Conservation (phyloP, 2,797 vertebrate species). For the Xyrichtys novacula region DNA sequence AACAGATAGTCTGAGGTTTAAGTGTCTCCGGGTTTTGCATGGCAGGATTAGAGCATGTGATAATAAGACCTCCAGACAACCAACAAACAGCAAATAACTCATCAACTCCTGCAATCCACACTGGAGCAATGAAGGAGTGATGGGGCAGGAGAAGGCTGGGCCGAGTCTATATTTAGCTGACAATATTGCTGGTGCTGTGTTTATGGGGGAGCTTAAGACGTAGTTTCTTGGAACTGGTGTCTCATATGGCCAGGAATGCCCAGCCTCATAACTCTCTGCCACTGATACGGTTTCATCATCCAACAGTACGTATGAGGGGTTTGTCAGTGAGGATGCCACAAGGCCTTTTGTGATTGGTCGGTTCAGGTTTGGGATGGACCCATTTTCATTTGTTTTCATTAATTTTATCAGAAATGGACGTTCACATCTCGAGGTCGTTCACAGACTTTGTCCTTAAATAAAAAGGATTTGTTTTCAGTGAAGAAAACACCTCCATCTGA, state of each 20-base stretch:
- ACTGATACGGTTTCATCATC: slow-evolving; percentile 91
- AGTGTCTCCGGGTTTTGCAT: slow-evolving; percentile 16
- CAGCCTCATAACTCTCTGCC: slow-evolving; percentile 90
- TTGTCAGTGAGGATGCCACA: slow-evolving; percentile 82
- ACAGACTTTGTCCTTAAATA: neutral
- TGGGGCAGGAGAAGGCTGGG: slow-evolving; percentile 48
- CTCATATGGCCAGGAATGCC: slow-evolving; percentile 92
- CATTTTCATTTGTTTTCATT: neutral
- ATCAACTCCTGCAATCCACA: slow-evolving; percentile 66
- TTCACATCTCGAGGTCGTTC: neutral
- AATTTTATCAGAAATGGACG: neutral
- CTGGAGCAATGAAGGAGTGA: slow-evolving; percentile 31
- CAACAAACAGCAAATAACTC: slow-evolving; percentile 46
- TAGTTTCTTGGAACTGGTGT: slow-evolving; percentile 88
- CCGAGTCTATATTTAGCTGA: slow-evolving; percentile 91
- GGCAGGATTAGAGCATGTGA: slow-evolving; percentile 10
- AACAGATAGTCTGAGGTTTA: neutral
- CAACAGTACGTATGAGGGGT: slow-evolving; percentile 81
- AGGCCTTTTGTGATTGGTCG: slow-evolving; percentile 46
- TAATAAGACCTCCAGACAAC: slow-evolving; percentile 46
- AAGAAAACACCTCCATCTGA: no score
- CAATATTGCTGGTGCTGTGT: slow-evolving; percentile 91
- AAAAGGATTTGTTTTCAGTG: no score
- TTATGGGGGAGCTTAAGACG: slow-evolving; percentile 86
- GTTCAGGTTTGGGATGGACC: neutral